These are phyloP conservation scores for Catotricha subobsoleta DNA, from an alignment of 2,888 invertebrate species.

Conservation along the genomic window DNA sequence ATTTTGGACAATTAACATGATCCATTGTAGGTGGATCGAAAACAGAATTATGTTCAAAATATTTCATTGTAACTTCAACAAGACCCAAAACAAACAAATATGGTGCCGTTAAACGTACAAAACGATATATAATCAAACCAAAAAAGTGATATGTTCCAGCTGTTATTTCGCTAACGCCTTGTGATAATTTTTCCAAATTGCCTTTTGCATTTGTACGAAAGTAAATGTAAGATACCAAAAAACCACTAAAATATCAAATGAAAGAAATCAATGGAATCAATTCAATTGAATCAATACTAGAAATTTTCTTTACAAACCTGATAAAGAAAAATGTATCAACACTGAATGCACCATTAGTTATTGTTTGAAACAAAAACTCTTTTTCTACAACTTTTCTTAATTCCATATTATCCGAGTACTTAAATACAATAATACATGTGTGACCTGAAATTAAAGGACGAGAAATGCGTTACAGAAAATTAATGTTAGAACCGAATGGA, in stretches of 20 bases:
- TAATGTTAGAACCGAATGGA: not conserved
- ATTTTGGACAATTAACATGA: conserved; percentile 63
- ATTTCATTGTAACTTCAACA: conserved; percentile 72
- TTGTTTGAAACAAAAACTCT: conserved; percentile 61
- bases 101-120: conserved; percentile 60
- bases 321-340: conserved; percentile 72
- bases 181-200: conserved; percentile 45
- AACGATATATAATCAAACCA: conserved; percentile 58
- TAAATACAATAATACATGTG: conserved; percentile 62
- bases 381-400: conserved; percentile 51
- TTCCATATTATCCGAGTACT: conserved; percentile 70
- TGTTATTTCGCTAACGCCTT: conserved; percentile 42
- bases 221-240: conserved; percentile 69
- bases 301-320: conserved; percentile 8
- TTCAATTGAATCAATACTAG: not conserved
- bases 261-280: not conserved
- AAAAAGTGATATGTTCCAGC: conserved; percentile 52
- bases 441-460: conserved; percentile 31
- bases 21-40: conserved; percentile 70
- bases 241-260: conserved; percentile 38
- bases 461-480: not conserved
- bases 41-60: conserved; percentile 63
- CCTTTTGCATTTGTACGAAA: conserved; percentile 62
- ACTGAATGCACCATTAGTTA: conserved; percentile 61
- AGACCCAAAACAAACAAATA: conserved; percentile 69